A percentile compares a stretch with the other conserved stretches of the same genome.
Conservation (phyloP, 1,140 invertebrate species). For the Eueides isabella region DNA sequence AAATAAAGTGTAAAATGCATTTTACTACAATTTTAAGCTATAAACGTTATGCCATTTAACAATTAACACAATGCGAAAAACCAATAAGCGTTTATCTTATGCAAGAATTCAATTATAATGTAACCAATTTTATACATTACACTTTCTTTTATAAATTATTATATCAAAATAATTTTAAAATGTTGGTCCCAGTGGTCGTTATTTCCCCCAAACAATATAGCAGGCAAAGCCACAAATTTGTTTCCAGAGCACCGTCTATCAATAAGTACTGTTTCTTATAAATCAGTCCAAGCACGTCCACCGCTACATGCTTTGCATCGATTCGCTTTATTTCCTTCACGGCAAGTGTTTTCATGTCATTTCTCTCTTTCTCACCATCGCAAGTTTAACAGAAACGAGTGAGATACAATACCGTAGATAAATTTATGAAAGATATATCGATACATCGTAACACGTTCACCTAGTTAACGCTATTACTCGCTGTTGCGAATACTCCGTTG, state of each 20-base stretch:
- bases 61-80: too few species aligned
- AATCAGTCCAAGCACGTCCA: constrained; percentile 39
- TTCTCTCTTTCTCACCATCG: constrained; percentile 21
- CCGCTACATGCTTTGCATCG: constrained; percentile 41
- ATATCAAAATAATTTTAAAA: too few species aligned
- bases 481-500: constrained; percentile 40
- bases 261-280: constrained; percentile 35
- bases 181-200: too few species aligned
- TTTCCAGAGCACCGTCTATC: constrained; percentile 14
- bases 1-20: too few species aligned
- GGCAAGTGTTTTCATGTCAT: constrained; percentile 30
- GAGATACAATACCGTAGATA: constrained; percentile 20
- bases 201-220: neutral
- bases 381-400: neutral
- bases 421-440: constrained; percentile 42
- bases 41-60: too few species aligned
- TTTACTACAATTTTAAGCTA: too few species aligned
- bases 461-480: constrained; percentile 43
- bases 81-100: too few species aligned
- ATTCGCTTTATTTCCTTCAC: constrained; percentile 40
- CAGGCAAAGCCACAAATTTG: neutral
- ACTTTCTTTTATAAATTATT: too few species aligned
- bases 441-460: constrained; percentile 46
- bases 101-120: too few species aligned
- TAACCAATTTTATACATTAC: too few species aligned